Evolutionary conservation across 2,888 invertebrate genomes (phyloP).

Genomic region (Tipula lateralis): DNA sequence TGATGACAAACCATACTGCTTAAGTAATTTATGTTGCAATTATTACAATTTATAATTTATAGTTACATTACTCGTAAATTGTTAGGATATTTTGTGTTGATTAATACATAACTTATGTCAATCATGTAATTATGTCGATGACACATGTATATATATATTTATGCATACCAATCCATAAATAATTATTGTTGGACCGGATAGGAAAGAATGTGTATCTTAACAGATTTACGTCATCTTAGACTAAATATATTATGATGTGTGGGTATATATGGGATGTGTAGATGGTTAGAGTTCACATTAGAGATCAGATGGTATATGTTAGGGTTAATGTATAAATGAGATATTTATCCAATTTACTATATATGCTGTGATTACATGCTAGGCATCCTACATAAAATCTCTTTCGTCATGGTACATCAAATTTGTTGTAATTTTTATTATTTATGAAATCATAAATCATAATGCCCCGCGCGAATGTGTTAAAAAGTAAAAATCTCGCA

Average conservation of each 20-base stretch:
- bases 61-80: not conserved
- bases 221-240: not conserved
- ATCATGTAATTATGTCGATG: not conserved
- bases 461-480: constrained; percentile 11
- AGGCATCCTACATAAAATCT: not conserved
- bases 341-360: not conserved
- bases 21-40: not conserved
- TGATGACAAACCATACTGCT: too few species aligned
- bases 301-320: not conserved
- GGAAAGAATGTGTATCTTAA: not conserved
- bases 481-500: constrained; percentile 3
- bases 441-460: not conserved
- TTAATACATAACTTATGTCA: not conserved
- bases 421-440: not conserved
- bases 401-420: not conserved
- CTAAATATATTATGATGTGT: not conserved
- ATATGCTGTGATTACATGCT: not conserved
- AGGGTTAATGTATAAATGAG: too few species aligned
- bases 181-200: not conserved
- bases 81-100: not conserved
- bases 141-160: not conserved
- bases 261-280: not conserved
- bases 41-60: not conserved
- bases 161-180: not conserved
- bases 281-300: not conserved